These are phyloP conservation scores for Pristiophorus japonicus DNA, from an alignment of 2,113 vertebrate species.

Conservation along the genomic window DNA sequence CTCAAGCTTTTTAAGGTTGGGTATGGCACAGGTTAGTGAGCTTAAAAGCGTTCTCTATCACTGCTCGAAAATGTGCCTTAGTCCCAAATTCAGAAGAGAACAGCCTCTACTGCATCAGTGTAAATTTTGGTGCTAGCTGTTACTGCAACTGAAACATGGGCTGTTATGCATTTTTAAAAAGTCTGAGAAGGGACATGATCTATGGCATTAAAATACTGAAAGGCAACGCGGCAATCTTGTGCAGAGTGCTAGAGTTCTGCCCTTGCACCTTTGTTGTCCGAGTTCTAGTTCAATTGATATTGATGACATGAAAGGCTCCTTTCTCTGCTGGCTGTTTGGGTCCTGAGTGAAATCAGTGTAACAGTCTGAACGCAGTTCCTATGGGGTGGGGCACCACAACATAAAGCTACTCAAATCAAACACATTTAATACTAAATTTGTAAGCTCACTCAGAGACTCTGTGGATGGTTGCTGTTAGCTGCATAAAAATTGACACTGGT, in stretches of 20 bases:
- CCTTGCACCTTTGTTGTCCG: not conserved
- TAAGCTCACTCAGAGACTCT: not conserved
- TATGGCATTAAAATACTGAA: not conserved
- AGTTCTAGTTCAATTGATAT: not conserved
- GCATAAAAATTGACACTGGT: not conserved
- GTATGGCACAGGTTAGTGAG: not conserved
- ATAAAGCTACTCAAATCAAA: not conserved
- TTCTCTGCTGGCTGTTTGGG: not conserved
- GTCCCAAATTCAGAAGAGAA: not conserved
- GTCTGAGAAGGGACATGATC: not conserved
- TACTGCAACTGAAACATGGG: not conserved
- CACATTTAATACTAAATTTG: not conserved
- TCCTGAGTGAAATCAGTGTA: not conserved
- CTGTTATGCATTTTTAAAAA: not conserved
- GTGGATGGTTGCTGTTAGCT: not conserved
- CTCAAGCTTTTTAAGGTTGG: no score
- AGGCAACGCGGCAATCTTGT: not conserved
- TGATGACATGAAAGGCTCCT: not conserved
- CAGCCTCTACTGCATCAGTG: not conserved
- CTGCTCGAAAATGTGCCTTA: not conserved
- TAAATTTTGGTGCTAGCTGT: not conserved
- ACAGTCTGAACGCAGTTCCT: not conserved
- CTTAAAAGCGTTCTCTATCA: not conserved
- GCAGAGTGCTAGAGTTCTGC: not conserved
- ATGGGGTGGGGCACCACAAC: not conserved